Evolutionary conservation across 2,797 vertebrate species (phyloP), one percentile per base, ranked within the genome.

Genomic region (Sebastes wilsoni): DNA sequence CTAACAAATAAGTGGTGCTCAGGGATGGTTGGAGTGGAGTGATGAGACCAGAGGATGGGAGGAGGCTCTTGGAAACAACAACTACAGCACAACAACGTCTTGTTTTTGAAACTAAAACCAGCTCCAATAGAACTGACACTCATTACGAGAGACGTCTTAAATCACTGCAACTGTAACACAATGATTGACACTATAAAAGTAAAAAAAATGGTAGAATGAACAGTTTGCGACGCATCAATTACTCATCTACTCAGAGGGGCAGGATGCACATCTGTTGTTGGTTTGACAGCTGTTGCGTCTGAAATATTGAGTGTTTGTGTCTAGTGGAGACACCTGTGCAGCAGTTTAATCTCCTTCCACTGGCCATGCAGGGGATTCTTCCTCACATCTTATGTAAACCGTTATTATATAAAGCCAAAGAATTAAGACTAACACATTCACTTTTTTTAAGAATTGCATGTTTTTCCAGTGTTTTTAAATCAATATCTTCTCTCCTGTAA

Each of bases 231-330:
- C 7, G 36, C 71, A 78, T 59, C 13, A 13, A 72, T 78, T 67
- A 72, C 70, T 66, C 22, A 38, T 59, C 34, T 61, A 65, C 23
- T 80, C 34, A 77, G 20, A 59, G 23, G 54, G 46, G 58, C 70
- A 66, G 14, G 28, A 12, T 38, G 28, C 34, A 32, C 38, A 59
- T 65, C 69, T 75, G 58, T 8, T 62, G 22, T 20, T 7, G 30
- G 25, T 38, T 59, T 61, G 25, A 66, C 28, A 73, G 78, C 46
- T 72, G 66, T 70, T 61, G 42, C 13, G 42, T 58, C 6, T 81
- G 28, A 78, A 75, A 75, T 67, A 58, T 34, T 71, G 36, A 36
- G 36, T 65, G 65, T 34, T 34, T 75, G 54, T 61, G 52, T 61
- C 8, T 55, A 3, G n/a, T 25, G 27, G 2, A 4, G 9, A 77